phyloP scores from a whole-genome alignment of 2,888 invertebrate genomes.

The Tortrix viridana region DNA sequence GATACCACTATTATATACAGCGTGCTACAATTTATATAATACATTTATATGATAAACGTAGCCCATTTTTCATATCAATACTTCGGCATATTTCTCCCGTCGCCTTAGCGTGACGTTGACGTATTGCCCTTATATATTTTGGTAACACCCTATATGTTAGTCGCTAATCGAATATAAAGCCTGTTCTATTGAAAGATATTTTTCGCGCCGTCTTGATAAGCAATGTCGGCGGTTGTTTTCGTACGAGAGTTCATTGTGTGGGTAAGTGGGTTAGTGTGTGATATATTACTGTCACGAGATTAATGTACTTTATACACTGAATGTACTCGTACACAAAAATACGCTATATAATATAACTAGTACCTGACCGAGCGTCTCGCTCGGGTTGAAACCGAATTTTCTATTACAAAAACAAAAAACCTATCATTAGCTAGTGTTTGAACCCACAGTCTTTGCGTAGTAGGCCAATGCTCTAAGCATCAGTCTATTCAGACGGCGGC shows the following conservation, averaged over 20 bases:
- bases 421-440: too few relatives aligned
- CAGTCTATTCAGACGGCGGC: too few relatives aligned
- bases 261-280: background rate
- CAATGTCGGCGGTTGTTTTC: too few relatives aligned
- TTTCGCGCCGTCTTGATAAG: background rate
- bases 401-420: too few relatives aligned
- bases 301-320: too few relatives aligned
- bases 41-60: conserved; percentile 54
- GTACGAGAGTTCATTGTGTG: too few relatives aligned
- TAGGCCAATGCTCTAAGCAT: too few relatives aligned
- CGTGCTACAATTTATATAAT: conserved; percentile 33
- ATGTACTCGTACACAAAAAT: too few relatives aligned
- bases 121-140: conserved; percentile 52
- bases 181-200: conserved; percentile 39
- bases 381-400: too few relatives aligned
- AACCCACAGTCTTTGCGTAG: too few relatives aligned
- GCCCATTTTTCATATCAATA: conserved; percentile 61
- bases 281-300: background rate
- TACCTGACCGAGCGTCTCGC: too few relatives aligned
- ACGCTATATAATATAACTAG: too few relatives aligned
- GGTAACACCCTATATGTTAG: conserved; percentile 53
- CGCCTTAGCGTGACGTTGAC: conserved; percentile 57
- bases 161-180: conserved; percentile 66
- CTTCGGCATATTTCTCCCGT: conserved; percentile 54
- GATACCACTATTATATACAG: conserved; percentile 36